Conservation (phyloP, 1,140 invertebrate genomes). For the Alviniconcha marisindica region DNA sequence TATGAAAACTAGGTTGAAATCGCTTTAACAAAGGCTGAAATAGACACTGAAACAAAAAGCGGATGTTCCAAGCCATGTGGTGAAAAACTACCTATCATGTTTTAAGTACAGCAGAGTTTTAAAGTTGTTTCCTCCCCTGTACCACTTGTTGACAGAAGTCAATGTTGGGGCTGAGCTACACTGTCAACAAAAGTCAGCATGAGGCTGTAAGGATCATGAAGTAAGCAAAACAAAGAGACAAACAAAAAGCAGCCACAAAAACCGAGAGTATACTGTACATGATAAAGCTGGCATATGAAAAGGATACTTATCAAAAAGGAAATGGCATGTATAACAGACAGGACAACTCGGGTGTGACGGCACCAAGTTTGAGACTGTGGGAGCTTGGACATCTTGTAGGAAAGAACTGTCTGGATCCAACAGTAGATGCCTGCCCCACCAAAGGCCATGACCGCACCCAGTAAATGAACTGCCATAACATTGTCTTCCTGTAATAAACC, state of each 20-base stretch:
- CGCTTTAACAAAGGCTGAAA: too few species aligned
- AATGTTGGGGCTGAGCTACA: too few species aligned
- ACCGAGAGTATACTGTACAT: background rate
- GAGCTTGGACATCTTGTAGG: constrained; percentile 79
- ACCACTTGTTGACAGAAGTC: too few species aligned
- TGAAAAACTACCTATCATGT: too few species aligned
- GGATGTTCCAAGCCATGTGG: too few species aligned
- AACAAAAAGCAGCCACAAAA: too few species aligned
- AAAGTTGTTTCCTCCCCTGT: too few species aligned
- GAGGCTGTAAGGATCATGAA: background rate
- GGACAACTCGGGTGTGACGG: constrained; percentile 79
- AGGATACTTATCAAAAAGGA: constrained; percentile 78
- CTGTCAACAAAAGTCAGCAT: too few species aligned
- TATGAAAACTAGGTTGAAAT: too few species aligned
- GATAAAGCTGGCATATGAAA: constrained; percentile 27
- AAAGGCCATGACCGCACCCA: constrained; percentile 84
- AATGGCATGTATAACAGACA: constrained; percentile 80
- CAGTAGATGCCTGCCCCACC: constrained; percentile 83
- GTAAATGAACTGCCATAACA: constrained; percentile 82
- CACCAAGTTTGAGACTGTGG: constrained; percentile 78
- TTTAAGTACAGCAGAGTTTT: too few species aligned
- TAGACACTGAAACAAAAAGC: too few species aligned
- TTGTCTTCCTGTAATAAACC: constrained; percentile 83
- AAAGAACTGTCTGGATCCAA: constrained; percentile 82
- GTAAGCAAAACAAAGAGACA: too few species aligned